Conservation (phyloP, 2,797 vertebrate genomes). For the Premnoplex brunnescens region DNA sequence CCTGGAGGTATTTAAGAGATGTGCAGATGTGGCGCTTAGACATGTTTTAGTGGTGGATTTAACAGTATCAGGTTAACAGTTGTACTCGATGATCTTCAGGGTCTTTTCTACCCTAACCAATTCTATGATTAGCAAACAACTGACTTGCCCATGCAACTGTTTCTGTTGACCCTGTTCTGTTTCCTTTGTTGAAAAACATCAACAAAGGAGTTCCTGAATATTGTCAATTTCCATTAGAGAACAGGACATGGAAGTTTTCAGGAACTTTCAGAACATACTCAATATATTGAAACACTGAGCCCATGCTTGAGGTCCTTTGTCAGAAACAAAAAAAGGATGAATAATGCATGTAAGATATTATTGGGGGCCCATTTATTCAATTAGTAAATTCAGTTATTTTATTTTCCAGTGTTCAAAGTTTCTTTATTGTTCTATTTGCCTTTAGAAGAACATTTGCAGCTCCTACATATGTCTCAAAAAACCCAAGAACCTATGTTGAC, state of each 20-base stretch:
- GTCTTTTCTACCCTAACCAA: not conserved
- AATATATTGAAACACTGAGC: not conserved
- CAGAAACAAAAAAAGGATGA: not conserved
- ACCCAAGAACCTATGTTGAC: not conserved
- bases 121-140: not conserved
- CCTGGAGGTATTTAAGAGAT: not conserved
- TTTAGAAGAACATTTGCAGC: not conserved
- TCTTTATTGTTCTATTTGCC: not conserved
- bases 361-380: not conserved
- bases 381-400: not conserved
- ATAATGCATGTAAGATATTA: not conserved
- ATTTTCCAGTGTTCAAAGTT: not conserved
- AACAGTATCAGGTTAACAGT: not conserved
- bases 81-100: not conserved
- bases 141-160: not conserved
- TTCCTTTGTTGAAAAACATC: not conserved
- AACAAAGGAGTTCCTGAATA: not conserved
- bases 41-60: not conserved
- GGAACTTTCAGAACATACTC: not conserved
- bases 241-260: not conserved
- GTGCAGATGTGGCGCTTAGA: not conserved
- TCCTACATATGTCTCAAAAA: not conserved
- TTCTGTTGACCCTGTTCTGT: not conserved
- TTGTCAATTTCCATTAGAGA: not conserved
- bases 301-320: not conserved